These are phyloP conservation scores for Rhyzopertha dominica DNA, from an alignment of 1,140 invertebrate genomes.

Conservation along the genomic window DNA sequence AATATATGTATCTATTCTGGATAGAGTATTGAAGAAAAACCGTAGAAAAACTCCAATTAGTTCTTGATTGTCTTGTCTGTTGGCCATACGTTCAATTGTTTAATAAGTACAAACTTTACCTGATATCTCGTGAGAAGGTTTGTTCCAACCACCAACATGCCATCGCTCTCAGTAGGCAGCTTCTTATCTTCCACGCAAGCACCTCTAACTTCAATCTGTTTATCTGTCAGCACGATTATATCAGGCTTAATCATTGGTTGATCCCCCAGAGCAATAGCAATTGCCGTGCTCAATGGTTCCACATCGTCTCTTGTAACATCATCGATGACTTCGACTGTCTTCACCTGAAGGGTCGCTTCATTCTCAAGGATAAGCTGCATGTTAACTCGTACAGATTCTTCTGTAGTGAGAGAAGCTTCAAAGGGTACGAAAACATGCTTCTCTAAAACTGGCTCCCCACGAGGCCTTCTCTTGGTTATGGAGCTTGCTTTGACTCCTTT, in stretches of 20 bases:
- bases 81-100: too few species aligned
- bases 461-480: conserved; percentile 60
- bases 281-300: conserved; percentile 51
- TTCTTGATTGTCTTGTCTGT: too few species aligned
- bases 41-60: too few species aligned
- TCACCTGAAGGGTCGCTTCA: conserved; percentile 58
- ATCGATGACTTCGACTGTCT: conserved; percentile 63
- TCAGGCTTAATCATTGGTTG: conserved; percentile 56
- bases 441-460: conserved; percentile 62
- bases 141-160: conserved; percentile 51
- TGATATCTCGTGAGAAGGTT: conserved; percentile 16
- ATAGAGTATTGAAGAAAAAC: conserved; percentile 1
- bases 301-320: conserved; percentile 46
- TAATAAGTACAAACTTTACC: conserved; percentile 7
- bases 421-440: conserved; percentile 71
- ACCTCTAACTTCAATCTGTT: conserved; percentile 49
- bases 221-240: conserved; percentile 48
- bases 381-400: conserved; percentile 53
- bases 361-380: conserved; percentile 77
- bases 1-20: too few species aligned
- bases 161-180: conserved; percentile 52
- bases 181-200: conserved; percentile 60
- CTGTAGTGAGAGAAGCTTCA: conserved; percentile 60
- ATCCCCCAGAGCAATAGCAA: conserved; percentile 55
- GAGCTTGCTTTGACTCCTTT: conserved; percentile 69